Percentiles rank a stretch among this genome's conserved stretches.
These are phyloP conservation scores for Porites australiensis DNA, from an alignment of 64 coral and sea anemone species.

Conservation along the genomic window DNA sequence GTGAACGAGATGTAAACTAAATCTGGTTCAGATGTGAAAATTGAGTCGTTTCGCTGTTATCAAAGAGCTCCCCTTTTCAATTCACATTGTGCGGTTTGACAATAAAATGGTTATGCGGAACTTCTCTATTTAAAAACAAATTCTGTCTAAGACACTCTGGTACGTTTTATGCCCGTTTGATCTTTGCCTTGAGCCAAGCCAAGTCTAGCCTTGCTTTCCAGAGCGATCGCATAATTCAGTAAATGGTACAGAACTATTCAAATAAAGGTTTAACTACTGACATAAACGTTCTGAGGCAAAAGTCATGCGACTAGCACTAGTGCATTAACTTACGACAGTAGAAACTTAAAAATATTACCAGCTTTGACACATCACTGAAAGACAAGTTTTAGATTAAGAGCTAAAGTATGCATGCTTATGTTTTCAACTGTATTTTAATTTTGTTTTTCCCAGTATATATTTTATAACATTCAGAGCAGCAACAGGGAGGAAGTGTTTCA, in stretches of 20 bases:
- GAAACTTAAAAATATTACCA: neutral
- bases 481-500: too few species aligned
- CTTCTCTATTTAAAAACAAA: neutral
- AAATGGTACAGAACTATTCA: neutral
- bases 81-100: neutral
- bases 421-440: too few species aligned
- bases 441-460: too few species aligned
- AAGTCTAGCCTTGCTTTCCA: neutral
- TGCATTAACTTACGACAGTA: too few species aligned
- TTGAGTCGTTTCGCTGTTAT: neutral
- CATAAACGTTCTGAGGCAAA: neutral
- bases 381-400: neutral
- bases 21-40: conserved; percentile 4
- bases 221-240: neutral
- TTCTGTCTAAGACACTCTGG: neutral
- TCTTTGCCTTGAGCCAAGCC: neutral
- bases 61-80: neutral
- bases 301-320: neutral
- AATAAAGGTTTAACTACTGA: neutral
- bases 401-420: too few species aligned
- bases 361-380: neutral
- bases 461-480: too few species aligned
- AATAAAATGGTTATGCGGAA: neutral
- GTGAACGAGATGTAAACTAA: neutral
- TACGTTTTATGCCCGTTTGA: neutral